Evolutionary conservation across 1,140 invertebrate genomes (phyloP).

Genomic region (Heliothis subflexa): DNA sequence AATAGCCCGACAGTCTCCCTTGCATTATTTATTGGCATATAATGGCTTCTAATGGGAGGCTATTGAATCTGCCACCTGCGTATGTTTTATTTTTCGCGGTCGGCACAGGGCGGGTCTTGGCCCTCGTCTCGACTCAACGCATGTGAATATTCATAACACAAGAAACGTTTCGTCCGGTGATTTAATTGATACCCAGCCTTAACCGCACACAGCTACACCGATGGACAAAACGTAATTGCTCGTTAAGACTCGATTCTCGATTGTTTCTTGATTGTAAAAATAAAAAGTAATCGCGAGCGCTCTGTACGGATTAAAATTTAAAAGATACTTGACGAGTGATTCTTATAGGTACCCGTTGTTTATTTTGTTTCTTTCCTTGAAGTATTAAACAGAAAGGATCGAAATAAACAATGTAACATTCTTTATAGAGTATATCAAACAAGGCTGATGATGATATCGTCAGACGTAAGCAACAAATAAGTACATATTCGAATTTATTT

Average conservation of each 20-base stretch:
- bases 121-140: slow-evolving; percentile 51
- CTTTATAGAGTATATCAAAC: slow-evolving; percentile 37
- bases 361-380: slow-evolving; percentile 59
- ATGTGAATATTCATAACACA: slow-evolving; percentile 79
- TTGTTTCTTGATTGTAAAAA: slow-evolving; percentile 82
- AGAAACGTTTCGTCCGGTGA: slow-evolving; percentile 61
- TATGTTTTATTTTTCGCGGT: slow-evolving; percentile 69
- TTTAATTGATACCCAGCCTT: slow-evolving; percentile 77
- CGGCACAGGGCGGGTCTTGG: slow-evolving; percentile 47
- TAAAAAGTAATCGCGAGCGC: slow-evolving; percentile 64
- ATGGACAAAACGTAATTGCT: slow-evolving; percentile 81
- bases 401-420: slow-evolving; percentile 36
- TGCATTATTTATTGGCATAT: slow-evolving; percentile 81
- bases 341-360: slow-evolving; percentile 19
- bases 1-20: slow-evolving; percentile 73
- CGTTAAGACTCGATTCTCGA: slow-evolving; percentile 79
- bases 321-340: slow-evolving; percentile 64
- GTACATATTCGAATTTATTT: slow-evolving; percentile 82
- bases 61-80: slow-evolving; percentile 80
- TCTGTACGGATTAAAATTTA: slow-evolving; percentile 60
- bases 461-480: slow-evolving; percentile 73
- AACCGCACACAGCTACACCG: slow-evolving; percentile 62
- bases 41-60: slow-evolving; percentile 80
- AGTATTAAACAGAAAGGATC: slow-evolving; percentile 42
- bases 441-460: slow-evolving; percentile 78